phyloP scores from a whole-genome alignment of 2,113 vertebrate species.

The human (Homo sapiens) region DNA sequence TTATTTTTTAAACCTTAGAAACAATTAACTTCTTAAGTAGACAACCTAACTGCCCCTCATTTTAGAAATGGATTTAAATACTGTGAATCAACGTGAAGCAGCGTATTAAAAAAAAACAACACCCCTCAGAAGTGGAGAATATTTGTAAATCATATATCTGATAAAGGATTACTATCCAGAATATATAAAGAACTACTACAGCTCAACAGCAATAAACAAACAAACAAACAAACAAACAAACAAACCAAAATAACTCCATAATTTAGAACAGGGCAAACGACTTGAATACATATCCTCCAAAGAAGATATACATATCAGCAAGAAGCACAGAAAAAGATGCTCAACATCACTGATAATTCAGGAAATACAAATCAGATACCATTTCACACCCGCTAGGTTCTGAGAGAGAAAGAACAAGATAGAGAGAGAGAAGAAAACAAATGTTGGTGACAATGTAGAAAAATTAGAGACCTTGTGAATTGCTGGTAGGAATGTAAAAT shows the following conservation, averaged over 20 bases:
- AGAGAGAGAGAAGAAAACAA: background rate
- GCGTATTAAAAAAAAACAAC: background rate
- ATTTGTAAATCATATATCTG: background rate
- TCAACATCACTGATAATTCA: background rate
- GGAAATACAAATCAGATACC: background rate
- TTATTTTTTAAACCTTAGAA: background rate
- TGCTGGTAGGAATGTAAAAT: background rate
- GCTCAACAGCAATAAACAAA: background rate
- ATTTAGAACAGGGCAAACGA: slow-evolving; percentile 1
- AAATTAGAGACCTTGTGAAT: background rate
- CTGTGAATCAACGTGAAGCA: background rate
- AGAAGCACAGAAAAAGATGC: background rate
- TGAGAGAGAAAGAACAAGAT: background rate
- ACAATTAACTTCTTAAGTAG: background rate
- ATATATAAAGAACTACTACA: background rate
- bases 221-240: background rate
- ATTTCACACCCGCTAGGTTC: background rate
- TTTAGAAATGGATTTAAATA: slow-evolving; percentile 14
- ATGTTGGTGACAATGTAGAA: background rate
- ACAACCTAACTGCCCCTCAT: background rate
- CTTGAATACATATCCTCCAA: background rate
- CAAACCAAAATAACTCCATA: background rate
- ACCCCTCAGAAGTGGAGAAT: background rate
- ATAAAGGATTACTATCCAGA: background rate
- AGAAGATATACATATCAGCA: background rate